Base-by-base conservation (phyloP, 2,113 vertebrate genomes). In the Porphyrio hochstetteri region DNA sequence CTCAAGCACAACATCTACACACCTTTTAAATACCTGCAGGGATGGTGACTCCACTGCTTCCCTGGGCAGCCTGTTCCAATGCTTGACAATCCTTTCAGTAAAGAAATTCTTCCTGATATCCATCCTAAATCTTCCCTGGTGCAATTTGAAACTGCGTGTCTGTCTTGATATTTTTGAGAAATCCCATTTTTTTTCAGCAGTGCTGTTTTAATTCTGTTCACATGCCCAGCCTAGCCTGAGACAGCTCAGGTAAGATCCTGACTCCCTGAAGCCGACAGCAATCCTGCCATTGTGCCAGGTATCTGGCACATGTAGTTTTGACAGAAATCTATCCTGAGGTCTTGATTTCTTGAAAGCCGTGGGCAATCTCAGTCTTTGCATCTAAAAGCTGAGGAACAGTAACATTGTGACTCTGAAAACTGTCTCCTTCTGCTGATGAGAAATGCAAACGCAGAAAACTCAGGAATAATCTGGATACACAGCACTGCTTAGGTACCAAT, bases 301-400 rank as follows among this genome's bases (percentile, higher is more conserved):
- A 81, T 42, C 36, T 74, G 78, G 87, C 90, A 90, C 42, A 29
- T 38, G 52, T 17, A 78, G 4, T 72, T 93, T 89, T 75, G 90
- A 61, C 3, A 14, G 86, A 88, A 95, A 92, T 93, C 93, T 93
- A 92, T 91, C 60, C 83, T 17, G 57, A 90, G 72, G 68, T 86
- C 78, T 68, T 85, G 84, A n/a, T 86, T 91, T 91, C 77, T 92
- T 61, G 65, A 91, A 65, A 76, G 63, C 53, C 5, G 3, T 13
- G 42, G 35, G 7, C 1, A 48, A 23, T 83, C 56, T 94, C 48
- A 15, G 11, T 75, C 35, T 64, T 83, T 84, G 61, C 50, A 61
- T 91, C 61, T 78, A 91, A 85, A 82, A 89, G 16, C 44, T 46
- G n/a, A 65, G 65, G 20, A 95, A 61, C 29, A 79, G 50, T 44